A percentile compares a stretch with the other conserved stretches of the same genome.
These are phyloP conservation scores for Suricata suricatta DNA, from an alignment of 2,113 vertebrate species.

Conservation along the genomic window DNA sequence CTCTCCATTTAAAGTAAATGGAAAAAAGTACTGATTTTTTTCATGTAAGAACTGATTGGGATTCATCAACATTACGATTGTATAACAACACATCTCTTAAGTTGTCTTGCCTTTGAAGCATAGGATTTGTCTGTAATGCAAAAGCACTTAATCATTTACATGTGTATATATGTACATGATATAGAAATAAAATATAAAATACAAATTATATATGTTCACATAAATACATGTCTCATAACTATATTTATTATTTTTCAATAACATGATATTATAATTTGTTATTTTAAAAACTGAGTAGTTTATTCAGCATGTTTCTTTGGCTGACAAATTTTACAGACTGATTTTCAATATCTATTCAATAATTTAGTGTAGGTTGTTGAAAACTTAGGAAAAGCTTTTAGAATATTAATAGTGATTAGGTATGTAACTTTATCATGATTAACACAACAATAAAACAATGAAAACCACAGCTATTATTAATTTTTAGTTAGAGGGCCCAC, in stretches of 20 bases:
- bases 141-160: neutral
- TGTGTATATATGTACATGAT: neutral
- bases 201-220: neutral
- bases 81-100: neutral
- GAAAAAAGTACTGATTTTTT: neutral
- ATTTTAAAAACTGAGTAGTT: neutral
- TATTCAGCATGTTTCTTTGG: neutral
- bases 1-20: conserved; percentile 13
- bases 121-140: neutral
- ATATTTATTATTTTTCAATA: neutral
- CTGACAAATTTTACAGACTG: neutral
- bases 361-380: neutral
- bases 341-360: neutral
- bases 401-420: neutral
- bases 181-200: neutral
- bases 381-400: neutral
- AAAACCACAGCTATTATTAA: conserved; percentile 27
- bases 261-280: neutral
- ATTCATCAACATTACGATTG: conserved; percentile 3
- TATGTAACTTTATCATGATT: conserved; percentile 7
- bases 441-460: neutral
- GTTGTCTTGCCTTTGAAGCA: neutral
- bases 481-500: neutral
- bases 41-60: neutral
- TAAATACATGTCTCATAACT: neutral